Percentiles rank a stretch among this genome's conserved stretches.
Evolutionary conservation across 2,797 vertebrate genomes (phyloP).

Genomic region (Hydrophis major): DNA sequence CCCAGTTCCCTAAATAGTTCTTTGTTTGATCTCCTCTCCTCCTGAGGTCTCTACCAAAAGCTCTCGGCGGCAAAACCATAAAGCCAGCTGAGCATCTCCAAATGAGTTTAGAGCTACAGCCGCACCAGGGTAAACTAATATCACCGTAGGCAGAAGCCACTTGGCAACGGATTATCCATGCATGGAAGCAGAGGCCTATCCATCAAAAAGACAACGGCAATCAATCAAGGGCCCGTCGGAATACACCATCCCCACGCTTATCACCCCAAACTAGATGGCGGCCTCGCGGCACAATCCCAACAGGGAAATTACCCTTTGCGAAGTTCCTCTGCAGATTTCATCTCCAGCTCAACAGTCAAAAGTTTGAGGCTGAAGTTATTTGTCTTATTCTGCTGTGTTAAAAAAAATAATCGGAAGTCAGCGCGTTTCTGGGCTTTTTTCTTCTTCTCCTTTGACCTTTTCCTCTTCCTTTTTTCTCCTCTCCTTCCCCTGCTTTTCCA

Average conservation of each 20-base stretch:
- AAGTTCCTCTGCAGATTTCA: not conserved
- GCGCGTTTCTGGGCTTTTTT: no score
- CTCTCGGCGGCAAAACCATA: not conserved
- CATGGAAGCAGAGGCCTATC: not conserved
- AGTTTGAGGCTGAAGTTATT: not conserved
- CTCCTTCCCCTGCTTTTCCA: not conserved
- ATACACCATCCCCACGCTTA: not conserved
- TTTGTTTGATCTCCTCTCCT: not conserved
- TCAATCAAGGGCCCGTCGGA: not conserved
- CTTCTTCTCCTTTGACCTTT: no score
- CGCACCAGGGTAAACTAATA: not conserved
- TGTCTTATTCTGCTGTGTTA: not conserved
- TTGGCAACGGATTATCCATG: not conserved
- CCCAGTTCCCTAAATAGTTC: not conserved
- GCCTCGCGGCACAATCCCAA: not conserved
- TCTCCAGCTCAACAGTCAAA: not conserved
- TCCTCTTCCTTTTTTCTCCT: no score
- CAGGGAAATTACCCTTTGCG: not conserved
- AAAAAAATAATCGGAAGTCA: not conserved
- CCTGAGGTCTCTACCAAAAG: not conserved
- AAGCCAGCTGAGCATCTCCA: not conserved
- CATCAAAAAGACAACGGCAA: constrained; percentile 3
- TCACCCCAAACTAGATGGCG: not conserved
- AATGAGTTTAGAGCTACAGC: not conserved
- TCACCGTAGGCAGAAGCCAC: not conserved